Evolutionary conservation across 2,888 invertebrate species (phyloP), one percentile per base, ranked within the genome.

Genomic region (Plebejus anna): DNA sequence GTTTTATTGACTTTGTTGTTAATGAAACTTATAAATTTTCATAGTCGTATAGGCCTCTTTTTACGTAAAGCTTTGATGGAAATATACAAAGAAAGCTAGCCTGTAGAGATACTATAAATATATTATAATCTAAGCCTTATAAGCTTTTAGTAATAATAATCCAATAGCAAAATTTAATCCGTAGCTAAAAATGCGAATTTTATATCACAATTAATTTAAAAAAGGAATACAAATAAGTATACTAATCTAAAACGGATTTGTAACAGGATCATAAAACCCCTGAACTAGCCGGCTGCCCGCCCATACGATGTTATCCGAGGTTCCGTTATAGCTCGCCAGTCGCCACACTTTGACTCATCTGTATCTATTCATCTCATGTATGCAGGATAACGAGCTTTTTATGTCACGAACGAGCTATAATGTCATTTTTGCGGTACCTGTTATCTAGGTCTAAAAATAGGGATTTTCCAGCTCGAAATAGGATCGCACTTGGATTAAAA

Each of bases 341-440:
- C 73, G 32, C 73, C 16, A 51, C 11, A 73, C 55, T 73, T 73
- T 73, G 73, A 73, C 73, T 73, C 73, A 73, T 72, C 13, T 47
- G 47, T 51, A 51, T 72, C 72, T 72, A 72, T 72, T 51, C 72
- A 72, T 47, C 72, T 72, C 51, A 51, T 72, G 72, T 71, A 42
- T 42, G 71, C 71, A 71, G 7, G 7, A 70, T 38, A 70, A 71
- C n/a, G 42, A 42, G 38, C 42, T 71, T 72, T 72, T 42, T 72
- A 47, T 47, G 61, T 61, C 61, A 61, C 61, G 61, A 61, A 61
- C 28, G 28, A 61, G 3, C 61, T 61, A 3, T 61, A 61, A 61
- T 61, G 4, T 61, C 28, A 61, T 61, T 28, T 61, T 61, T 61
- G 61, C 61, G 61, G 61, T 61, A 61, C 4, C 28, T 11, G 28